Evolutionary conservation across 2,888 invertebrate genomes (phyloP).

Genomic region (Arge pagana): DNA sequence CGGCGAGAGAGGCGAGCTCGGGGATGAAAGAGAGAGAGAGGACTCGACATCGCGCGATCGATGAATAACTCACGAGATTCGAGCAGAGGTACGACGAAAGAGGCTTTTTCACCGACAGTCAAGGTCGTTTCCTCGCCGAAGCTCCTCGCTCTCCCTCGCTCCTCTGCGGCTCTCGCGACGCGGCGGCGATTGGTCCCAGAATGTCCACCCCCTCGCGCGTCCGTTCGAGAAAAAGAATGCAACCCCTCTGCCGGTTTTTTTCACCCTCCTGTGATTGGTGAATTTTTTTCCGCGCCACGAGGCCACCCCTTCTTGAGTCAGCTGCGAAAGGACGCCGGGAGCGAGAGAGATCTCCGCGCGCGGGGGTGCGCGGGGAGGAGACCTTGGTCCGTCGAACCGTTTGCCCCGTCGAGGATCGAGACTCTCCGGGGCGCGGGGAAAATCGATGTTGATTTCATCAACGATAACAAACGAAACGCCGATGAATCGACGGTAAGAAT

Average conservation of each 20-base stretch:
- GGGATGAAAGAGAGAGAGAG: no score
- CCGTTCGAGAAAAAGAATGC: slow-evolving; percentile 18
- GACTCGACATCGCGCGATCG: no score
- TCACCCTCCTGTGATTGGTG: slow-evolving; percentile 41
- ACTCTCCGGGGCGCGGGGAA: neutral
- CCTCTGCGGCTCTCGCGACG: neutral
- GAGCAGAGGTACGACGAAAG: no score
- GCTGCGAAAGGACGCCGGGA: neutral
- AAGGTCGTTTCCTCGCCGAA: no score
- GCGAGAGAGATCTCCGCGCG: neutral
- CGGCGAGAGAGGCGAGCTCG: no score
- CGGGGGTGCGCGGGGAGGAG: slow-evolving; percentile 18
- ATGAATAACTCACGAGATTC: no score
- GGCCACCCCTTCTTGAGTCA: slow-evolving; percentile 6
- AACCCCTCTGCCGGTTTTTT: slow-evolving; percentile 15
- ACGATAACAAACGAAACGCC: no score
- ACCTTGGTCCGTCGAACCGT: slow-evolving; percentile 28
- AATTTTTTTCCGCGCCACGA: slow-evolving; percentile 37
- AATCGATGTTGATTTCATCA: neutral
- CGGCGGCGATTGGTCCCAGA: slow-evolving; percentile 19
- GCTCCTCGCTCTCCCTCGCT: no score
- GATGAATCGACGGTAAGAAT: no score
- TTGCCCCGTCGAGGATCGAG: neutral
- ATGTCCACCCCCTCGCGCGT: slow-evolving; percentile 15
- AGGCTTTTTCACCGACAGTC: no score